These are phyloP conservation scores for Anabacerthia variegaticeps DNA, from an alignment of 2,797 vertebrate species.

Conservation along the genomic window DNA sequence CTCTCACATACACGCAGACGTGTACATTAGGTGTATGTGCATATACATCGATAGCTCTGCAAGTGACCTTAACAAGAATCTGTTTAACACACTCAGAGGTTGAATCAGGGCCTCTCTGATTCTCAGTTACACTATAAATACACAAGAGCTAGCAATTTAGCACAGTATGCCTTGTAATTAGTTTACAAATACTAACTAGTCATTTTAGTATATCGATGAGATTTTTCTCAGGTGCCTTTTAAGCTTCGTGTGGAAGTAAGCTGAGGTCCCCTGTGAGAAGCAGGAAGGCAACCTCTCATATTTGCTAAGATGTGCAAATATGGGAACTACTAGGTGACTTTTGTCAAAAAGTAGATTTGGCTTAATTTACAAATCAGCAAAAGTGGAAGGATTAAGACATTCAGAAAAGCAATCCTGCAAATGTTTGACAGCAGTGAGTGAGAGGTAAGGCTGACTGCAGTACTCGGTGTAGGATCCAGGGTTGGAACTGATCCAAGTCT, in stretches of 20 bases:
- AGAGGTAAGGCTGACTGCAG: neutral
- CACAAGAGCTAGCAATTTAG: conserved; percentile 69
- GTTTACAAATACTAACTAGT: conserved; percentile 76
- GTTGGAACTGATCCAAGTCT: neutral
- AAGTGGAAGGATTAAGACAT: conserved; percentile 32
- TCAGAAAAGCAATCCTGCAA: conserved; percentile 37
- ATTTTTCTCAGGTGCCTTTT: conserved; percentile 63
- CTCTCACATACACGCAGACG: neutral
- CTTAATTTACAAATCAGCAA: conserved; percentile 59
- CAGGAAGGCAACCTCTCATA: conserved; percentile 12
- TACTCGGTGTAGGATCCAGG: fast-evolving
- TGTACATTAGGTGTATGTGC: neutral
- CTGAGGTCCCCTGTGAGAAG: conserved; percentile 18
- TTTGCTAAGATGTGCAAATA: conserved; percentile 59
- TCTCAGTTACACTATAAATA: conserved; percentile 44
- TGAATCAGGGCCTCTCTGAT: conserved; percentile 55
- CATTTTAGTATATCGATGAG: conserved; percentile 27
- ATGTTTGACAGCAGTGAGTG: conserved; percentile 22
- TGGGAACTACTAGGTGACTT: conserved; percentile 3
- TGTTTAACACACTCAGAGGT: conserved; percentile 47
- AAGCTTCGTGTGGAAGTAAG: conserved; percentile 56
- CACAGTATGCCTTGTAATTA: conserved; percentile 72
- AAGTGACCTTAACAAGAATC: conserved; percentile 19
- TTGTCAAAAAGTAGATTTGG: conserved; percentile 58
- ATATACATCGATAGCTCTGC: neutral